phyloP scores from a whole-genome alignment of 1,140 invertebrate genomes.

The Zaprionus inermis region DNA sequence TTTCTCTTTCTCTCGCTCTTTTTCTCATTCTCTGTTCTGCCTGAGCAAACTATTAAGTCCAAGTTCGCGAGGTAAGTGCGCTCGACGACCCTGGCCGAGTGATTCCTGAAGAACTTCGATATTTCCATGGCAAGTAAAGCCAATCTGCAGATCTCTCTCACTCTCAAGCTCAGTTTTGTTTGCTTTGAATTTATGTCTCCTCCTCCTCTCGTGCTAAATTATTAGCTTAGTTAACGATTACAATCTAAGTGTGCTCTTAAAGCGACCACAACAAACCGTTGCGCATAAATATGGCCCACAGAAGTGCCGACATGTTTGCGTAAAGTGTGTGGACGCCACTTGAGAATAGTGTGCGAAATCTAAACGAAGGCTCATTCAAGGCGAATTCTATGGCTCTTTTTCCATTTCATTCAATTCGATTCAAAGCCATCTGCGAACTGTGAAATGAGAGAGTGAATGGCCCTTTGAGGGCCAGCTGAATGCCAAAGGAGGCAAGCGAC shows the following conservation, averaged over 20 bases:
- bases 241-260: constrained; percentile 26
- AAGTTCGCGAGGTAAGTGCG: constrained; percentile 11
- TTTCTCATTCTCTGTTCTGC: too few relatives aligned
- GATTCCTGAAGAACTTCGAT: too few relatives aligned
- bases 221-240: constrained; percentile 29
- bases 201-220: neutral
- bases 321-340: constrained; percentile 37
- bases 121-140: too few relatives aligned
- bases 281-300: constrained; percentile 47
- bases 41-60: neutral
- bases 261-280: constrained; percentile 7
- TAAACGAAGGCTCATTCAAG: constrained; percentile 68
- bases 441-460: constrained; percentile 61
- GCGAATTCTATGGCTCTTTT: constrained; percentile 64
- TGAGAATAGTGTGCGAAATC: constrained; percentile 68
- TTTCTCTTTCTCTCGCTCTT: constrained; percentile 13
- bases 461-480: constrained; percentile 41
- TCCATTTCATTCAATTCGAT: constrained; percentile 71
- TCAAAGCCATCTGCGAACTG: constrained; percentile 72
- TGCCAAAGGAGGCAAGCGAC: constrained; percentile 15
- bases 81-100: neutral
- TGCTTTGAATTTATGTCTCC: neutral
- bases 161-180: neutral
- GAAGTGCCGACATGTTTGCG: constrained; percentile 48
- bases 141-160: neutral